Conservation (phyloP, 2,113 vertebrate genomes). For the Pan troglodytes region NHGRI_mPanTro3-v2.1_pri NC_072421.2:95677501-95678000, state of each 20-base stretch:
- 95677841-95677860: not conserved
- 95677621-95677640: conserved; percentile 51
- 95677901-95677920: conserved; percentile 10
- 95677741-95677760: conserved; percentile 25
- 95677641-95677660: conserved; percentile 30
- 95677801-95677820: not conserved
- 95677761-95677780: not conserved
- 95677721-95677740: conserved; percentile 17
- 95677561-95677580: conserved; percentile 19
- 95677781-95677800: not conserved
- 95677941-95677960: not conserved
- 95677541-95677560: not conserved
- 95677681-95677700: conserved; percentile 43
- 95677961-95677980: not conserved
- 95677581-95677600: not conserved
- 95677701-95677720: conserved; percentile 31
- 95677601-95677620: conserved; percentile 22
- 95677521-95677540: conserved; percentile 27
- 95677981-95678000: not conserved
- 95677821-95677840: not conserved
- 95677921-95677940: not conserved
- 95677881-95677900: not conserved
- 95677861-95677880: not conserved
- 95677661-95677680: not conserved
- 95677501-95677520: conserved; percentile 18